Evolutionary conservation across 2,797 vertebrate genomes (phyloP).

Genomic region (Pelobates cultripes): DNA sequence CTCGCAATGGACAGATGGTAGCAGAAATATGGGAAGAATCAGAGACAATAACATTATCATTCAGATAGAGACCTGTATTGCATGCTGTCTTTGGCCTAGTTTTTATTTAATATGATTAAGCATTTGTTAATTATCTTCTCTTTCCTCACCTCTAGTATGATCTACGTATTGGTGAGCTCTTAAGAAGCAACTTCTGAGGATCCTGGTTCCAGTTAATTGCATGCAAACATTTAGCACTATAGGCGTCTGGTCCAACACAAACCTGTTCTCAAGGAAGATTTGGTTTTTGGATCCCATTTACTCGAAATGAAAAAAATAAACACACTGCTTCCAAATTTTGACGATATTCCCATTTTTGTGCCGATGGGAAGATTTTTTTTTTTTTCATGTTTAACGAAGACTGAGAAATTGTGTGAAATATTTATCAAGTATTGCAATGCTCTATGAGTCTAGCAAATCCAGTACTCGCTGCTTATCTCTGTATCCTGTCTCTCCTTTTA

Average conservation of each 20-base stretch:
- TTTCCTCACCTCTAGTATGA: slow-evolving; percentile 83
- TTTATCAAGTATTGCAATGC: slow-evolving; percentile 54
- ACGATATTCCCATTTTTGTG: slow-evolving; percentile 73
- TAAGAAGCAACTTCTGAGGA: slow-evolving; percentile 72
- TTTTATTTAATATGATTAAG: not conserved
- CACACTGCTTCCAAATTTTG: slow-evolving; percentile 67
- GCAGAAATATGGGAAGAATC: no score
- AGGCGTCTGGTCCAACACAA: slow-evolving; percentile 68
- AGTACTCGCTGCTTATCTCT: not conserved
- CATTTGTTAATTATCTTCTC: not conserved
- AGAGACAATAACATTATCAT: no score
- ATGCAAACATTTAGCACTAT: slow-evolving; percentile 72
- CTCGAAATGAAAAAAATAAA: slow-evolving; percentile 52
- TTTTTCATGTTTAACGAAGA: slow-evolving; percentile 70
- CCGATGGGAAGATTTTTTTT: slow-evolving; percentile 75
- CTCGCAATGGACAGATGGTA: no score
- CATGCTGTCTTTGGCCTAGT: no score
- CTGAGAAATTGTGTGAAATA: slow-evolving; percentile 67
- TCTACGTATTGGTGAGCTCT: slow-evolving; percentile 98
- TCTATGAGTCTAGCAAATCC: not conserved
- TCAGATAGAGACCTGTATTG: no score
- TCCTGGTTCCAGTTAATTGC: slow-evolving; percentile 70
- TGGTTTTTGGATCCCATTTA: slow-evolving; percentile 63
- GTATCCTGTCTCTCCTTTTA: not conserved
- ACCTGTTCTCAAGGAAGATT: slow-evolving; percentile 62